Evolutionary conservation across 2,113 vertebrate species (phyloP).

Genomic region (Stercorarius parasiticus): DNA sequence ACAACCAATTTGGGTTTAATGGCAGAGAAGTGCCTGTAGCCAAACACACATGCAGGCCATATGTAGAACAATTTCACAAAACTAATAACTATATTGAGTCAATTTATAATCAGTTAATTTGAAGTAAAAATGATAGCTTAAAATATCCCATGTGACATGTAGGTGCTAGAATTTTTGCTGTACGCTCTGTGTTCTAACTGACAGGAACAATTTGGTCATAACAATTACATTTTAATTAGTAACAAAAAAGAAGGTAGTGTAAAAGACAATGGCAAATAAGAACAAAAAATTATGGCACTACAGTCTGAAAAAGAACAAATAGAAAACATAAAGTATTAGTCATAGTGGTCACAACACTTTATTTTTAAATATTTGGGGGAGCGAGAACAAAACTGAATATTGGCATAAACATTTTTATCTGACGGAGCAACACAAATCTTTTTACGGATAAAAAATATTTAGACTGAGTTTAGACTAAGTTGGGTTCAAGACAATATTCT

Average conservation of each 20-base stretch:
- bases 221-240: background rate
- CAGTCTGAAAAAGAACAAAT: background rate
- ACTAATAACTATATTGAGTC: background rate
- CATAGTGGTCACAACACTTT: background rate
- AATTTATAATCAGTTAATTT: background rate
- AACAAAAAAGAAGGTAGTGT: background rate
- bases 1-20: background rate
- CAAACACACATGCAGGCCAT: background rate
- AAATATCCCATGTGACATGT: background rate
- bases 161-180: background rate
- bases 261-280: background rate
- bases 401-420: background rate
- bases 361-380: background rate
- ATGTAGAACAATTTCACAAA: background rate
- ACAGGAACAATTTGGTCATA: background rate
- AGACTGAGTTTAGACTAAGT: background rate
- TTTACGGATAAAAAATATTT: background rate
- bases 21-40: background rate
- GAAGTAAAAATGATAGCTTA: background rate
- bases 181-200: background rate
- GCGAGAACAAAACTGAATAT: background rate
- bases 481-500: background rate
- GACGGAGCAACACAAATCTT: background rate
- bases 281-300: background rate
- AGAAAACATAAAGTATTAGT: background rate